phyloP scores from a whole-genome alignment of 1,140 invertebrate species.

The Lepidurus apus region DNA sequence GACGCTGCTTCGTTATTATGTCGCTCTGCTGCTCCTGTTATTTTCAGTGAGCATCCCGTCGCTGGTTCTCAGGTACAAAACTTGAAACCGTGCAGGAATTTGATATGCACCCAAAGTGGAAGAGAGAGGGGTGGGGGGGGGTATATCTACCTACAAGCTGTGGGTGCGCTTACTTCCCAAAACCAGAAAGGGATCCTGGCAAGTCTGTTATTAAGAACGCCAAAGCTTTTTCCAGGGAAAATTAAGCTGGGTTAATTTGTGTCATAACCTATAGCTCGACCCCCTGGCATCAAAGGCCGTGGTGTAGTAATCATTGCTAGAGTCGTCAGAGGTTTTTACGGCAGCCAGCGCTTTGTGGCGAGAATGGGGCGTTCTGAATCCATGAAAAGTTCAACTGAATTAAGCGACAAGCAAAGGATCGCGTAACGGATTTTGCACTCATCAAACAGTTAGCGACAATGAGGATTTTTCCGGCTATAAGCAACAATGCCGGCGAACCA shows the following conservation, averaged over 20 bases:
- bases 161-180: background rate
- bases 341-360: too few species aligned
- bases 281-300: background rate
- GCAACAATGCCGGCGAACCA: too few species aligned
- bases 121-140: background rate
- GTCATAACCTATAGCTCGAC: background rate
- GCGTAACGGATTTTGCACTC: too few species aligned
- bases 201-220: constrained; percentile 16
- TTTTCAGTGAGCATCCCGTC: background rate
- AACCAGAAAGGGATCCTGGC: constrained; percentile 14
- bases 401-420: too few species aligned
- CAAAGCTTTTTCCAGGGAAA: background rate
- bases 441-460: too few species aligned
- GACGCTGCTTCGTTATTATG: background rate
- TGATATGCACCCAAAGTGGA: constrained; percentile 8
- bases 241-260: background rate
- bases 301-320: background rate
- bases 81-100: constrained; percentile 13
- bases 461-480: too few species aligned
- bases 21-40: background rate
- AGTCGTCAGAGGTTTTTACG: background rate
- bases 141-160: background rate
- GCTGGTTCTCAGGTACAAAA: background rate
- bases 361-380: too few species aligned
- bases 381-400: too few species aligned